Conservation (phyloP, 2,888 invertebrate species). For the Eristalis pertinax region DNA sequence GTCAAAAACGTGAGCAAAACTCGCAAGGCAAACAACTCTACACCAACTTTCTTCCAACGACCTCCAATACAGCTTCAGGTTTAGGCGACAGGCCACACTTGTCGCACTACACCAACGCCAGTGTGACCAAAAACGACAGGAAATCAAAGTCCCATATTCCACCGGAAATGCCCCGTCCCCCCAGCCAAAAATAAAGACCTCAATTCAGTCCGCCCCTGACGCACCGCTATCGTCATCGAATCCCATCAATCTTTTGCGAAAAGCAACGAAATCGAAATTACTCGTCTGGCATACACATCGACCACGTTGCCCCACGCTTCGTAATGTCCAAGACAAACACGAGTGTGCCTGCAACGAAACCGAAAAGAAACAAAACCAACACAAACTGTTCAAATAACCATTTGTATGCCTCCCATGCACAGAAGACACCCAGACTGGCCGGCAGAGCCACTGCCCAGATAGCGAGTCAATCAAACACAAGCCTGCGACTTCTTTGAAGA, state of each 20-base stretch:
- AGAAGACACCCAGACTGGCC: conserved; percentile 42
- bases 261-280: conserved; percentile 34
- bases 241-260: background rate
- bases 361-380: background rate
- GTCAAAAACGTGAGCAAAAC: too few relatives aligned
- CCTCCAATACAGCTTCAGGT: background rate
- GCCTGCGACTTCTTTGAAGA: conserved; percentile 14
- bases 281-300: conserved; percentile 33
- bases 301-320: conserved; percentile 21
- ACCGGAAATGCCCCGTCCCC: background rate
- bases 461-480: conserved; percentile 33
- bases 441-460: background rate
- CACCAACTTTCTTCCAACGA: too few relatives aligned
- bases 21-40: too few relatives aligned
- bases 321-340: background rate
- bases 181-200: conserved; percentile 3
- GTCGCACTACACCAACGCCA: too few relatives aligned
- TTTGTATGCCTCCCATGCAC: conserved; percentile 47
- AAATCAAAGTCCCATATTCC: background rate
- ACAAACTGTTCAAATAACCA: conserved; percentile 7
- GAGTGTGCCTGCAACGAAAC: background rate
- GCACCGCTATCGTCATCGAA: conserved; percentile 3
- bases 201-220: background rate
- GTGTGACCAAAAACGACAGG: background rate
- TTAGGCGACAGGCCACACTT: background rate